Evolutionary conservation across 2,888 invertebrate genomes (phyloP).

Genomic region (Nowickia ferox): DNA sequence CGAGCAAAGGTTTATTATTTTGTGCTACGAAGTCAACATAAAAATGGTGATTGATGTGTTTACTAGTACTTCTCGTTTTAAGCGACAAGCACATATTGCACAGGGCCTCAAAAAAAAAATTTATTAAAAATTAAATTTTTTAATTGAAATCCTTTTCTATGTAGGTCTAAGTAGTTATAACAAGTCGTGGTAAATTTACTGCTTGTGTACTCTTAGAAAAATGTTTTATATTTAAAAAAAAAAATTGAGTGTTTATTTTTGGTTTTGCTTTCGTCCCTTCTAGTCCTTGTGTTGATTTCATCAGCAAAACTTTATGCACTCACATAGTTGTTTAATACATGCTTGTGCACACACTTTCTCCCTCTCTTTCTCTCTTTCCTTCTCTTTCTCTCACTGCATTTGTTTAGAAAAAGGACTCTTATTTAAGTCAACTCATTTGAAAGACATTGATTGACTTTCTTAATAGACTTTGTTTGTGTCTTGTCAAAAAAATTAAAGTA

Average conservation of each 20-base stretch:
- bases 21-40: too few species aligned
- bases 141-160: too few species aligned
- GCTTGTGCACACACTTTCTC: too few species aligned
- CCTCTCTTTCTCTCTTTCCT: neutral
- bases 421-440: constrained; percentile 79
- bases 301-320: constrained; percentile 30
- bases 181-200: neutral
- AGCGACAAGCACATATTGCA: too few species aligned
- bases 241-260: constrained; percentile 48
- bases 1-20: too few species aligned
- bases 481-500: constrained; percentile 77
- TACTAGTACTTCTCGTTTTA: too few species aligned
- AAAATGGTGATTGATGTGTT: too few species aligned
- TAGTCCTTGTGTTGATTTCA: constrained; percentile 52
- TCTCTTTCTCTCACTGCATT: constrained; percentile 38
- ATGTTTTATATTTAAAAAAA: constrained; percentile 49
- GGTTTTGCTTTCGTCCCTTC: constrained; percentile 39
- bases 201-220: constrained; percentile 4
- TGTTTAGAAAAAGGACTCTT: constrained; percentile 71
- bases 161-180: neutral
- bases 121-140: too few species aligned
- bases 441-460: constrained; percentile 83
- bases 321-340: neutral
- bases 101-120: too few species aligned
- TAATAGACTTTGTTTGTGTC: constrained; percentile 81